Base-by-base conservation (phyloP, 2,888 invertebrate genomes). In the Conistra vaccinii region DNA sequence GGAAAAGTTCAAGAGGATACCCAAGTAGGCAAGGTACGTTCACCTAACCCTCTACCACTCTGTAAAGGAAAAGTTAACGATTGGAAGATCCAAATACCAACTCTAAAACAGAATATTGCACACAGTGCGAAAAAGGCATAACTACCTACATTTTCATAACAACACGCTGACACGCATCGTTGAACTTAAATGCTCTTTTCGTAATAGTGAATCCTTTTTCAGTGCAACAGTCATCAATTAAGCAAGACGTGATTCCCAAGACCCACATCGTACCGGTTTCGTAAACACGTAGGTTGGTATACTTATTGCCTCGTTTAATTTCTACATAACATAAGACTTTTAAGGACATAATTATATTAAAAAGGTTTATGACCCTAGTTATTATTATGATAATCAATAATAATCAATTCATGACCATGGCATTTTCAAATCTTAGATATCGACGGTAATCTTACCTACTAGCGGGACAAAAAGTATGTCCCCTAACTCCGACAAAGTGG, bases 201-300 rank as follows among this genome's bases (percentile, higher is more conserved):
- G 70, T 75, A 88, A 87, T 69, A 70, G 42, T 60, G 69, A 57
- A 67, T 87, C 86, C 88, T 84, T 87, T 62, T 83, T 70, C 23
- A 79, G 72, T 71, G 45, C 67, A 75, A 73, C 68, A 61, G 78
- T 78, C 79, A 83, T 83, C 73, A 73, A 80, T 87, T 86, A 74
- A 48, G 85, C 69, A 86, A 85, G 68, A 82, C 78, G 85, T 87
- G 62, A 80, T 70, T 87, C 79, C 89, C 83, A 78, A 84, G 69
- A 80, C 76, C 73, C 80, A 77, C 32, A 32, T 76, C 29, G 39
- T 48, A 29, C 35, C 20, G n/a, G 73, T 86, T 81, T 80, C 69
- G 81, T 69, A 87, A 83, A 74, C 23, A 65, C 60, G 83, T 85
- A 65, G 86, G 84, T 82, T 69, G 78, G 65, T 77, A 5, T 39